A percentile compares a stretch with the other conserved stretches of the same genome.
These are phyloP conservation scores for Astur gentilis DNA, from an alignment of 2,113 vertebrate genomes.

Conservation along the genomic window DNA sequence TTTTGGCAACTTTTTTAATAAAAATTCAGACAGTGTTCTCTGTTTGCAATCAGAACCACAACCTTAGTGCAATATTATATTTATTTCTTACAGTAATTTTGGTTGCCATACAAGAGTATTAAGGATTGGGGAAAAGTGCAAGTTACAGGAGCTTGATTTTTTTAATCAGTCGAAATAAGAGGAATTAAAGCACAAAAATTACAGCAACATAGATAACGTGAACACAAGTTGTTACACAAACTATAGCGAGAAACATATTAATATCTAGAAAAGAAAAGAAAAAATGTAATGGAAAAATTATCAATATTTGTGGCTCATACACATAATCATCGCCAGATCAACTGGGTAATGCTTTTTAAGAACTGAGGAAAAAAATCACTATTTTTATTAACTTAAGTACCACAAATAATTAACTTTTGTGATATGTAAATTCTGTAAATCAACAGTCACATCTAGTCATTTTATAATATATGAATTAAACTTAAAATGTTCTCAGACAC, in stretches of 20 bases:
- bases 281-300: conserved; percentile 65
- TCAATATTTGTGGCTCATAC: conserved; percentile 72
- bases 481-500: conserved; percentile 73
- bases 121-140: conserved; percentile 85
- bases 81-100: conserved; percentile 98
- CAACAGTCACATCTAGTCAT: conserved; percentile 80
- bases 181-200: conserved; percentile 94
- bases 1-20: conserved; percentile 42
- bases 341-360: conserved; percentile 74
- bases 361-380: conserved; percentile 70
- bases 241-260: conserved; percentile 80
- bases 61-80: conserved; percentile 91
- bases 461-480: conserved; percentile 75
- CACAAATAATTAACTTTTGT: conserved; percentile 80
- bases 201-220: conserved; percentile 92
- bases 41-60: conserved; percentile 77
- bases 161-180: conserved; percentile 85
- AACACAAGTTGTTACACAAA: conserved; percentile 90
- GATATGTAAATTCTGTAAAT: conserved; percentile 77
- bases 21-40: conserved; percentile 57
- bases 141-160: conserved; percentile 86
- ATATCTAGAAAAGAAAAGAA: conserved; percentile 74
- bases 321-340: conserved; percentile 73
- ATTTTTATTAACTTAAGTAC: conserved; percentile 81
- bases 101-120: conserved; percentile 94